Base-by-base conservation (phyloP, 2,113 vertebrate species). In the Grantiella picta region DNA sequence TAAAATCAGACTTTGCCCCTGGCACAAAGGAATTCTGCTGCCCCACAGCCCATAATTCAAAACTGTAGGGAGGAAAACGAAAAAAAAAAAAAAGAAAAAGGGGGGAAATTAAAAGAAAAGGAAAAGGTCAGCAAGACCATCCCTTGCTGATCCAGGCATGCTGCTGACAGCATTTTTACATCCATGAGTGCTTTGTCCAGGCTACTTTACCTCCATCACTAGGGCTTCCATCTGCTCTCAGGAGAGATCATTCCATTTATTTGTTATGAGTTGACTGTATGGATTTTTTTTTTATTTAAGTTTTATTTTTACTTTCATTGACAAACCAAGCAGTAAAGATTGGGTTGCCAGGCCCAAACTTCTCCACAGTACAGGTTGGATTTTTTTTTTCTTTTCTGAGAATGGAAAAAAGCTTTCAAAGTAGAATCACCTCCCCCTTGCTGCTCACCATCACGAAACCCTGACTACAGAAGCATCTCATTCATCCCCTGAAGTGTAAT, bases 271-370 rank as follows among this genome's bases (percentile, higher is more conserved):
- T 89, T 96, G 38, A 45, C 63, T 69, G 69, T 91, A 95, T 97
- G 81, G 94, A 97, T 95, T 97, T 97, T 90, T 89, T 90, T 89
- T 89, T 72, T n/a, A n/a, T 73, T 70, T 3, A 95, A 95, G 82
- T 78, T 97, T 94, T 95, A 91, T 93, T 95, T 97, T 96, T 96
- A 80, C 96, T 98, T 97, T 91, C 95, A 97, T 95, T 80, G 95
- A 94, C 82, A 93, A 96, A 65, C 65, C 82, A 91, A 95, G 84
- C 95, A 95, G 82, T 87, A 96, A 94, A 96, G 86, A 95, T 84
- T 73, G 75, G 61, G 86, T 80, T 90, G 82, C 85, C n/a, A 25
- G 47, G 20, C 71, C 68, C 81, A 82, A 90, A 87, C 38, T 90
- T 90, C 65, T 88, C 53, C 57, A 63, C 33, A 50, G 56, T 21